phyloP scores from a whole-genome alignment of 2,797 vertebrate species.

The Sebastes oblongus region DNA sequence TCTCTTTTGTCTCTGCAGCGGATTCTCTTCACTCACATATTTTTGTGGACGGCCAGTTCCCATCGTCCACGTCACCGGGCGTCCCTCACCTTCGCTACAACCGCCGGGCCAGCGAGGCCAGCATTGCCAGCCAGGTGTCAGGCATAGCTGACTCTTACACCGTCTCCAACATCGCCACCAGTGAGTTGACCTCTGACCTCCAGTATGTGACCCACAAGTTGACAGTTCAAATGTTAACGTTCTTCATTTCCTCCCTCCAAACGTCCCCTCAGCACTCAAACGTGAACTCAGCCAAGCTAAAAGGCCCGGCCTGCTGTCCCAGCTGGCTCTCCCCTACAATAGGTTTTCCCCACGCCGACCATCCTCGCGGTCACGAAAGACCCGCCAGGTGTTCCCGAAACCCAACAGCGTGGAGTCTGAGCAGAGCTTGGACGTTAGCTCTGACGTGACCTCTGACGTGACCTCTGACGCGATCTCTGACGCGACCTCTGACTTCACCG shows the following conservation, averaged over 20 bases:
- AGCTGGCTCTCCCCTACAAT: conserved; percentile 86
- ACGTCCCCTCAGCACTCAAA: conserved; percentile 82
- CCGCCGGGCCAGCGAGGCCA: conserved; percentile 94
- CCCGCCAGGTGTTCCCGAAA: conserved; percentile 78
- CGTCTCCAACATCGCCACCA: conserved; percentile 93
- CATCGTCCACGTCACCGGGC: conserved; percentile 84
- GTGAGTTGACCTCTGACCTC: conserved; percentile 81
- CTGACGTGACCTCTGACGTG: conserved; percentile 47
- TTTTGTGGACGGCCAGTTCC: conserved; percentile 84
- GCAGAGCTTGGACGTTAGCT: conserved; percentile 39
- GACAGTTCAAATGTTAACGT: conserved; percentile 31
- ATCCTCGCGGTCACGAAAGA: conserved; percentile 64
- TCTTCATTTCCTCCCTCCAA: conserved; percentile 69
- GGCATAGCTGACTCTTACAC: conserved; percentile 94
- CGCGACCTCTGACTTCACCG: conserved; percentile 52
- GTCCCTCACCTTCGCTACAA: conserved; percentile 85
- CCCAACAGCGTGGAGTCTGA: conserved; percentile 75
- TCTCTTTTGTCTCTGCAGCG: conserved; percentile 77
- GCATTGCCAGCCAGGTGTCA: conserved; percentile 96
- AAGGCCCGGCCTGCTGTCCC: conserved; percentile 88
- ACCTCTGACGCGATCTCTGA: conserved; percentile 59
- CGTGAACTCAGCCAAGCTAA: conserved; percentile 78
- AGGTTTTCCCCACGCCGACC: conserved; percentile 68
- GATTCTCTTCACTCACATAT: conserved; percentile 89
- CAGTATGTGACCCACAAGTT: neutral